phyloP scores from a whole-genome alignment of 2,888 invertebrate genomes.

The Zelleria hepariella region DNA sequence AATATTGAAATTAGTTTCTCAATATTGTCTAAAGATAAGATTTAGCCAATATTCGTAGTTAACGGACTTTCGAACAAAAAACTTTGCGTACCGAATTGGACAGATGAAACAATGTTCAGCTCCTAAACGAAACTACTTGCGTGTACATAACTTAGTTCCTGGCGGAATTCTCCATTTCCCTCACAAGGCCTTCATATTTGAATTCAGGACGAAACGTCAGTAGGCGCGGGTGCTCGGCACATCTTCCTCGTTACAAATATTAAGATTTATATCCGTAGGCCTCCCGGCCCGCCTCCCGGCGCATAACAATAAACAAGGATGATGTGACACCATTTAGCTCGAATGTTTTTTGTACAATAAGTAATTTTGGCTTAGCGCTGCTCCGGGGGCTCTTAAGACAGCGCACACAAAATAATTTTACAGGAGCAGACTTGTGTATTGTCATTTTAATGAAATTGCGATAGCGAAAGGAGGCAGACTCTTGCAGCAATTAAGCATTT shows the following conservation, averaged over 20 bases:
- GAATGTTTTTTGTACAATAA: constrained; percentile 17
- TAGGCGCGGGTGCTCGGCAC: constrained; percentile 8
- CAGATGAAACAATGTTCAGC: not conserved
- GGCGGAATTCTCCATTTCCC: not conserved
- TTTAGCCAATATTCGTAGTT: no score
- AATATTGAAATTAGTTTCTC: no score
- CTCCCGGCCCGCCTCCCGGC: constrained; percentile 12
- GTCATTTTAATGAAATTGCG: constrained; percentile 59
- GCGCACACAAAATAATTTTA: constrained; percentile 48
- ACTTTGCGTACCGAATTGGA: not conserved
- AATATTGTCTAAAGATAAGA: no score
- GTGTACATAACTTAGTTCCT: not conserved
- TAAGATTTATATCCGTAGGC: constrained; percentile 36
- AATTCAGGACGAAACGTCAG: not conserved
- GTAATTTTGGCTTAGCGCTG: constrained; percentile 9
- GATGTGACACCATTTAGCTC: constrained; percentile 45
- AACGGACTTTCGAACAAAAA: not conserved
- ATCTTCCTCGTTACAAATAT: constrained; percentile 38
- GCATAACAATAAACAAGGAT: constrained; percentile 38
- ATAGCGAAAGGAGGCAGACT: constrained; percentile 57
- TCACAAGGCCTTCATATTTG: not conserved
- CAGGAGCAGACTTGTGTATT: constrained; percentile 52
- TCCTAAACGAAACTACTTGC: not conserved
- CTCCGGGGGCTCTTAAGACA: constrained; percentile 14
- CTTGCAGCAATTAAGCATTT: constrained; percentile 46